phyloP scores from a whole-genome alignment of 2,113 vertebrate genomes.

The Rhipidura dahli region DNA sequence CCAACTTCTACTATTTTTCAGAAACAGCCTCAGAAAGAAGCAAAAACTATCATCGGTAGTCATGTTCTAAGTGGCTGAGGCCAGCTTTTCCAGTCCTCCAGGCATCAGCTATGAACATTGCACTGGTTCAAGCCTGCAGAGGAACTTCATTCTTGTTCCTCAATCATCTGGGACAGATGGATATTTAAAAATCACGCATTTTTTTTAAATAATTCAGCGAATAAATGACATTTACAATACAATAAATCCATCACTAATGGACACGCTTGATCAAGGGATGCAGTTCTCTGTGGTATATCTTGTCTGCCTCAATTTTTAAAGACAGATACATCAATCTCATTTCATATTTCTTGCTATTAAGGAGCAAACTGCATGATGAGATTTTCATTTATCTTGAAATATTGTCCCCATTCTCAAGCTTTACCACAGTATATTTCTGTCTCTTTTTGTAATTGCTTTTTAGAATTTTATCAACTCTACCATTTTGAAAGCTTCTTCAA shows the following conservation, averaged over 20 bases:
- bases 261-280: not conserved
- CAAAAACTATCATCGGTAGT: not conserved
- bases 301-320: not conserved
- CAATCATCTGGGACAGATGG: not conserved
- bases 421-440: not conserved
- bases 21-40: not conserved
- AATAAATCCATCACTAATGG: not conserved
- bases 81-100: not conserved
- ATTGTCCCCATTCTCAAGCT: not conserved
- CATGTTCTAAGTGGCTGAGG: not conserved
- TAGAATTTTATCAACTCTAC: not conserved
- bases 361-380: not conserved
- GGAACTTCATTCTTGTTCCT: not conserved
- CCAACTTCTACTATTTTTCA: not conserved
- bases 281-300: not conserved
- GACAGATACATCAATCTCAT: not conserved
- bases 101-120: not conserved
- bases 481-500: not conserved
- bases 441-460: not conserved
- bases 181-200: not conserved
- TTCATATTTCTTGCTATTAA: not conserved
- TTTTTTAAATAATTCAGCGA: not conserved
- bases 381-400: conserved; percentile 24
- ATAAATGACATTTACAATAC: not conserved
- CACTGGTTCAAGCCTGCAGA: not conserved